Conservation (phyloP, 1,140 invertebrate genomes). For the Meloidogyne exigua region DNA sequence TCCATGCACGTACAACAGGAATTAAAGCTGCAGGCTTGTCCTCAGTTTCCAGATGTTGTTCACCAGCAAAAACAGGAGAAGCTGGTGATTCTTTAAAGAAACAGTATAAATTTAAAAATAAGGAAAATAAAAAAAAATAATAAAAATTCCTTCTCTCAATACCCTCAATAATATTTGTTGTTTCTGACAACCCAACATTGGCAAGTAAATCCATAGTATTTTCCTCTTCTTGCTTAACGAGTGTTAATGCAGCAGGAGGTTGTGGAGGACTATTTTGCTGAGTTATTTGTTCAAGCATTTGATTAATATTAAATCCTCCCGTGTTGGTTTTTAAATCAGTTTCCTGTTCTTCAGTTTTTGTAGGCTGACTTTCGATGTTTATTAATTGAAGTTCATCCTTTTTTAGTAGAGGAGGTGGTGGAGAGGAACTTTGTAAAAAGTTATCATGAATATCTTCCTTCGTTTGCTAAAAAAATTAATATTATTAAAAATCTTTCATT, state of each 20-base stretch:
- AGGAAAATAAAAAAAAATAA: background rate
- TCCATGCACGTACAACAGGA: slow-evolving; percentile 35
- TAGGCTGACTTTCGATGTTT: background rate
- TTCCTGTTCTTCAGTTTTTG: slow-evolving; percentile 8
- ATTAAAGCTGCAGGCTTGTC: slow-evolving; percentile 29
- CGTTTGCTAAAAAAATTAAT: background rate
- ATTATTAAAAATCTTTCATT: background rate
- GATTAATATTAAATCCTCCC: slow-evolving; percentile 39
- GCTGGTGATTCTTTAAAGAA: slow-evolving; percentile 33
- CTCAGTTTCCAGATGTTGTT: slow-evolving; percentile 1
- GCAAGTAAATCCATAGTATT: slow-evolving; percentile 24
- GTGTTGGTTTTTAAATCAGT: slow-evolving; percentile 4
- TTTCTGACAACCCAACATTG: background rate
- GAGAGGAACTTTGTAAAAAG: slow-evolving; percentile 3
- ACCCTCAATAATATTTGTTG: background rate
- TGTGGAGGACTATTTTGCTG: slow-evolving; percentile 19
- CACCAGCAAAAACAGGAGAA: slow-evolving; percentile 20
- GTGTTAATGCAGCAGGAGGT: background rate
- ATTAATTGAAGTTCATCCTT: background rate
- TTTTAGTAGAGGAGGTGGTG: background rate
- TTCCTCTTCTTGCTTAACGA: background rate
- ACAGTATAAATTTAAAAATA: background rate
- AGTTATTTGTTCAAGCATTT: slow-evolving; percentile 39
- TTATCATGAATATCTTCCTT: background rate
- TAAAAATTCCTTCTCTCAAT: background rate